Evolutionary conservation across 2,797 vertebrate genomes (phyloP).

Genomic region (Phylloscopus collybita): DNA sequence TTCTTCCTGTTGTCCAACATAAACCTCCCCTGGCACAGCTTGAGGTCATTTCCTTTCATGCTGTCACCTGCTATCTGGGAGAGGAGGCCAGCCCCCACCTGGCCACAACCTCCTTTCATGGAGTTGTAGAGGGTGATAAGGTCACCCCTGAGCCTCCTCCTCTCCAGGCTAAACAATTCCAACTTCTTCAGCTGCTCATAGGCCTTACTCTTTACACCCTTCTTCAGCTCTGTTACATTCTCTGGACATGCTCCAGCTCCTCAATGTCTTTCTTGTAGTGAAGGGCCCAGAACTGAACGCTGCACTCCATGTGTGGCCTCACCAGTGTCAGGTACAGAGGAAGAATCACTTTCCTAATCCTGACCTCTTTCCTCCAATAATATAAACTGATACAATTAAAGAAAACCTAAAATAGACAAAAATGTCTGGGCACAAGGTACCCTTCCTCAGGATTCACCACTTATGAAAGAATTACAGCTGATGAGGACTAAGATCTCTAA

Average conservation of each 20-base stretch:
- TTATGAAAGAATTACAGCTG: not conserved
- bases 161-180: not conserved
- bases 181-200: not conserved
- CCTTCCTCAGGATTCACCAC: not conserved
- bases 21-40: not conserved
- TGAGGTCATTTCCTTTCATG: not conserved
- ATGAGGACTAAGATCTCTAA: not conserved
- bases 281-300: not conserved
- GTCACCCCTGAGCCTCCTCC: not conserved
- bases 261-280: not conserved
- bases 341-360: not conserved
- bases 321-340: rapidly evolving
- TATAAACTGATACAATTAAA: not conserved
- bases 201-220: not conserved
- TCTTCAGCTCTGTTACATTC: not conserved
- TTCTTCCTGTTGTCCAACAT: not conserved
- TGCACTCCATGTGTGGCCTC: not conserved
- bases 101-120: not conserved
- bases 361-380: not conserved
- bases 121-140: not conserved
- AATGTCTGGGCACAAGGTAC: not conserved
- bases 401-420: not conserved
- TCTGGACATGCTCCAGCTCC: not conserved
- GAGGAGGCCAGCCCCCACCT: not conserved
- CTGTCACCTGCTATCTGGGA: not conserved